phyloP scores from a whole-genome alignment of 2,888 invertebrate species.

The Chrysina gloriosa region DNA sequence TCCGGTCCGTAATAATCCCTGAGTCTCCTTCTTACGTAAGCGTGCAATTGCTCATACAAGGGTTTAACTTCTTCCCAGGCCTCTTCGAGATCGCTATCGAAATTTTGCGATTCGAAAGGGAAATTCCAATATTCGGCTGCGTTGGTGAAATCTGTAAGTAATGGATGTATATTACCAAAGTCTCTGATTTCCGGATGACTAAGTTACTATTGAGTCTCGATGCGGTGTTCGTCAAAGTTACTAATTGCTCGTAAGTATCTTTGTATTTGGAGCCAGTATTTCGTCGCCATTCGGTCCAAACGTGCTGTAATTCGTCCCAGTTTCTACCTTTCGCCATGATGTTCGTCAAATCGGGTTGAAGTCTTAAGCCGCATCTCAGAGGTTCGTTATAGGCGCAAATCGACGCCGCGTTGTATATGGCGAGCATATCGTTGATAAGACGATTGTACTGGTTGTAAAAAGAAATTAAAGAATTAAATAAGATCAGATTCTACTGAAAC shows the following conservation, averaged over 20 bases:
- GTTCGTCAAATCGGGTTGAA: conserved; percentile 81
- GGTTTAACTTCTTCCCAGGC: conserved; percentile 89
- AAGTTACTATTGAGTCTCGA: conserved; percentile 83
- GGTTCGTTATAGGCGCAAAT: conserved; percentile 88
- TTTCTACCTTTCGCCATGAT: conserved; percentile 86
- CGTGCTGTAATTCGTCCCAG: conserved; percentile 88
- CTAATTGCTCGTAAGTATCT: conserved; percentile 83
- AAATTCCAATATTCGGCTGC: conserved; percentile 91
- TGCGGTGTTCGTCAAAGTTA: conserved; percentile 83
- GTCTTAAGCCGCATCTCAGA: conserved; percentile 81
- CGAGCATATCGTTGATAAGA: conserved; percentile 88
- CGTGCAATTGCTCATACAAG: conserved; percentile 87
- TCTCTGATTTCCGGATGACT: background rate
- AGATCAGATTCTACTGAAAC: background rate
- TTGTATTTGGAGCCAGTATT: conserved; percentile 84
- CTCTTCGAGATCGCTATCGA: conserved; percentile 82
- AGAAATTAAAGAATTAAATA: background rate
- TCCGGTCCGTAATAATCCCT: conserved; percentile 87
- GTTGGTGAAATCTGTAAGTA: conserved; percentile 76
- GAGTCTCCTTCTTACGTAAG: conserved; percentile 87
- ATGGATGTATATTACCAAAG: background rate
- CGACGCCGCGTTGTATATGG: conserved; percentile 86
- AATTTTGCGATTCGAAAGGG: conserved; percentile 82
- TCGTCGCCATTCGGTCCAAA: conserved; percentile 92
- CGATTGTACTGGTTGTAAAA: conserved; percentile 77